These are phyloP conservation scores for Gonioctena quinquepunctata DNA, from an alignment of 1,140 invertebrate species.

Conservation along the genomic window DNA sequence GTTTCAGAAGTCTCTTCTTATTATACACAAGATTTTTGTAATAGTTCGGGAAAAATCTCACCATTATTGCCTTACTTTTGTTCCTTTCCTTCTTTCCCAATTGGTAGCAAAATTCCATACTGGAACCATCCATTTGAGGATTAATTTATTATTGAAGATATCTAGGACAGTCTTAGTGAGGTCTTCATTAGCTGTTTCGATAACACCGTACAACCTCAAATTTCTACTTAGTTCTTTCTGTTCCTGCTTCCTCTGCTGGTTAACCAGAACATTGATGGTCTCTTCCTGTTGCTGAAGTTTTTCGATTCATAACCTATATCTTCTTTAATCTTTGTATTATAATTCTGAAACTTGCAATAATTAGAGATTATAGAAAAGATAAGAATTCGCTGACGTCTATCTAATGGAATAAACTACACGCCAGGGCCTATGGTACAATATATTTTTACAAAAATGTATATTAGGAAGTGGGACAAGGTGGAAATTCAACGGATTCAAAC, in stretches of 20 bases:
- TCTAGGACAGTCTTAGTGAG: neutral
- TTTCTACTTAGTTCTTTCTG: neutral
- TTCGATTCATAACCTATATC: no score
- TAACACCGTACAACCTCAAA: neutral
- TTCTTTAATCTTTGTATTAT: no score
- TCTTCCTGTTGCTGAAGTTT: conserved; percentile 1
- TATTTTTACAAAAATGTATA: no score
- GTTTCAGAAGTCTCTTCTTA: no score
- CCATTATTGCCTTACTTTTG: neutral
- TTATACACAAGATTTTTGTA: neutral
- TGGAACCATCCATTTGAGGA: neutral
- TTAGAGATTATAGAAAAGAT: no score
- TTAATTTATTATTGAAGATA: neutral
- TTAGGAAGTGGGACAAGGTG: no score
- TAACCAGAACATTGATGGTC: neutral
- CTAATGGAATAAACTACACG: no score
- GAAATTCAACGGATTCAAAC: no score
- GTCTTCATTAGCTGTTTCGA: neutral
- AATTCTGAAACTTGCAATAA: no score
- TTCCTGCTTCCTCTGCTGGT: neutral
- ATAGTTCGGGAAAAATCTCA: neutral
- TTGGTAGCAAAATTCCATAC: conserved; percentile 4
- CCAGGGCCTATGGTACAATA: no score
- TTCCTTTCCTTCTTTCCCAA: conserved; percentile 1
- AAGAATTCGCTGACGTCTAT: no score